A percentile compares a stretch with the other conserved stretches of the same genome.
Conservation (phyloP, 2,888 invertebrate species). For the Orchesellides sinensis region DNA sequence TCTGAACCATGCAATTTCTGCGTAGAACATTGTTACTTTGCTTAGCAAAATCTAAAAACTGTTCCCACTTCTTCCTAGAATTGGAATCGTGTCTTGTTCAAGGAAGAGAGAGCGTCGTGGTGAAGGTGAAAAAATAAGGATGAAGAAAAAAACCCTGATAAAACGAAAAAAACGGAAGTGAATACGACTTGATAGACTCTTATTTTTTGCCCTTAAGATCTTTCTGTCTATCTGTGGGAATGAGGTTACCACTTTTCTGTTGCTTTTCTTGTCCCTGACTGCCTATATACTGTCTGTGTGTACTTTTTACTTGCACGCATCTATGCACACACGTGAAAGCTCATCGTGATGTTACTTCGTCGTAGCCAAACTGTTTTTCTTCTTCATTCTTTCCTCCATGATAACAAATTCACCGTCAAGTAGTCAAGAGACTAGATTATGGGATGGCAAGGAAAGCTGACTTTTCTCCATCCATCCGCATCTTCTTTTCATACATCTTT, state of each 20-base stretch:
- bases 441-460: slow-evolving; percentile 23
- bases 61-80: slow-evolving; percentile 27
- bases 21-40: too few species aligned
- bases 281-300: too few species aligned
- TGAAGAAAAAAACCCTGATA: background rate
- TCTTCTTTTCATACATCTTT: too few species aligned
- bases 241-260: slow-evolving; percentile 50
- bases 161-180: slow-evolving; percentile 50
- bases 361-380: slow-evolving; percentile 17
- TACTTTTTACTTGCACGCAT: slow-evolving; percentile 3
- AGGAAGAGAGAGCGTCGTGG: background rate
- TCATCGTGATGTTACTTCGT: slow-evolving; percentile 3
- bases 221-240: slow-evolving; percentile 57
- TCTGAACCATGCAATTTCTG: background rate
- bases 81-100: slow-evolving; percentile 33
- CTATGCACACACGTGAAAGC: slow-evolving; percentile 7
- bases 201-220: slow-evolving; percentile 58
- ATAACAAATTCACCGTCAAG: slow-evolving; percentile 55
- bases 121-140: slow-evolving; percentile 27
- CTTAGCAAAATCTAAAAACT: slow-evolving; percentile 25
- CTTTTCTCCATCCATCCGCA: slow-evolving; percentile 16
- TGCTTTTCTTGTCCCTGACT: slow-evolving; percentile 18
- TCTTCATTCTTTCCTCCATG: slow-evolving; percentile 4
- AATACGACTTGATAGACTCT: slow-evolving; percentile 59
- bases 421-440: slow-evolving; percentile 31